Conservation (phyloP, 2,888 invertebrate genomes). For the Mactromeris polynyma region DNA sequence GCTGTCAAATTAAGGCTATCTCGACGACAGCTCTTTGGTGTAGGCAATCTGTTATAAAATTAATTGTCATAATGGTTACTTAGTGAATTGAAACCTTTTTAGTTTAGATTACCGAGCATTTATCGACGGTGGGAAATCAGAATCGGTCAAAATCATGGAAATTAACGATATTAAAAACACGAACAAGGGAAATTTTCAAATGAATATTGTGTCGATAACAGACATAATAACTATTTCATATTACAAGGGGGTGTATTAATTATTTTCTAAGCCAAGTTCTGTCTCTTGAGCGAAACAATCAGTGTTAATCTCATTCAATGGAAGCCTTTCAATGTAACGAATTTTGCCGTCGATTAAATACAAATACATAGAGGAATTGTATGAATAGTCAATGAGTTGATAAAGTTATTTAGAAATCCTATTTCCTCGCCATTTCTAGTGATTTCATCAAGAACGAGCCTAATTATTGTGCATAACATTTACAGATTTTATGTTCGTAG, state of each 20-base stretch:
- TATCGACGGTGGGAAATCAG: slow-evolving; percentile 39
- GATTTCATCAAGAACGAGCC: slow-evolving; percentile 40
- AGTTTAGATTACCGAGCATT: slow-evolving; percentile 27
- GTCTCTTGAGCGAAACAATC: slow-evolving; percentile 57
- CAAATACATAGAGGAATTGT: slow-evolving; percentile 39
- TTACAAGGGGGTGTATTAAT: slow-evolving; percentile 56
- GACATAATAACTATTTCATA: slow-evolving; percentile 65
- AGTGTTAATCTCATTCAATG: slow-evolving; percentile 52
- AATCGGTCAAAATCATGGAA: slow-evolving; percentile 49
- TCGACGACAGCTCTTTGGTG: slow-evolving; percentile 27
- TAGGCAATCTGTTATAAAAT: slow-evolving; percentile 50
- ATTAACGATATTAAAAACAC: slow-evolving; percentile 59
- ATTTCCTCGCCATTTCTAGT: slow-evolving; percentile 2
- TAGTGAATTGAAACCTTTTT: slow-evolving; percentile 60
- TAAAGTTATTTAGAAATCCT: slow-evolving; percentile 33
- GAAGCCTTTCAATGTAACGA: slow-evolving; percentile 55
- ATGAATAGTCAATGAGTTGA: slow-evolving; percentile 41
- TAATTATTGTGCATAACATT: slow-evolving; percentile 26
- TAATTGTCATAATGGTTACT: slow-evolving; percentile 65
- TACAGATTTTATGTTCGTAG: neutral
- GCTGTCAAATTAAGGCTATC: slow-evolving; percentile 44
- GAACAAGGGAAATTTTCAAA: slow-evolving; percentile 68
- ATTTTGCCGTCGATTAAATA: slow-evolving; percentile 38
- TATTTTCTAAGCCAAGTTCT: slow-evolving; percentile 55
- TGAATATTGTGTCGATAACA: slow-evolving; percentile 63